Conservation (phyloP, 2,888 invertebrate species). For the Neoascia interrupta region DNA sequence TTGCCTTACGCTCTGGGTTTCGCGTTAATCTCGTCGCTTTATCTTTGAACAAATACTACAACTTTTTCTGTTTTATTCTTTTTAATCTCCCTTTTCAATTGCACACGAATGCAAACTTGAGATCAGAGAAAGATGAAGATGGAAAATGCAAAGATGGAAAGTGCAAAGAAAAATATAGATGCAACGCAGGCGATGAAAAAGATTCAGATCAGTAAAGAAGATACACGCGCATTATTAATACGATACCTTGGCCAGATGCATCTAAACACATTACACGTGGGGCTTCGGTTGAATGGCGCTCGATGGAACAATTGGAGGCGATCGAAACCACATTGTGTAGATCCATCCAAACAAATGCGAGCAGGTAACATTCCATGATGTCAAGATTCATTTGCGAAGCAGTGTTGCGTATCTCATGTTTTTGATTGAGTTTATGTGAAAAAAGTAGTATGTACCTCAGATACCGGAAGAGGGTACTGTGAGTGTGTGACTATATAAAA, state of each 20-base stretch:
- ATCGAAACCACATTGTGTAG: neutral
- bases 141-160: neutral
- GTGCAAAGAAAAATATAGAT: conserved; percentile 6
- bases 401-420: too few species aligned
- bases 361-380: too few species aligned
- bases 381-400: too few species aligned
- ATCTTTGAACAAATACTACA: conserved; percentile 34
- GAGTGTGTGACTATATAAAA: too few species aligned
- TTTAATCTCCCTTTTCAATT: conserved; percentile 23
- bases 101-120: conserved; percentile 28
- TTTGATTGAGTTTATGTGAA: too few species aligned
- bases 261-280: neutral
- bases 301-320: conserved; percentile 4
- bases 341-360: neutral
- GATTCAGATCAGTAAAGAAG: conserved; percentile 9
- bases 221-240: conserved; percentile 4
- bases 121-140: conserved; percentile 6
- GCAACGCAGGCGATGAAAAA: neutral
- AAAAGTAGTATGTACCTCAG: too few species aligned
- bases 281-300: conserved; percentile 3
- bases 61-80: conserved; percentile 3
- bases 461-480: too few species aligned
- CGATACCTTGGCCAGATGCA: conserved; percentile 32
- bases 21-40: conserved; percentile 29
- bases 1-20: conserved; percentile 16